Conservation (phyloP, 2,888 invertebrate species). For the Cryptocephalus primarius region DNA sequence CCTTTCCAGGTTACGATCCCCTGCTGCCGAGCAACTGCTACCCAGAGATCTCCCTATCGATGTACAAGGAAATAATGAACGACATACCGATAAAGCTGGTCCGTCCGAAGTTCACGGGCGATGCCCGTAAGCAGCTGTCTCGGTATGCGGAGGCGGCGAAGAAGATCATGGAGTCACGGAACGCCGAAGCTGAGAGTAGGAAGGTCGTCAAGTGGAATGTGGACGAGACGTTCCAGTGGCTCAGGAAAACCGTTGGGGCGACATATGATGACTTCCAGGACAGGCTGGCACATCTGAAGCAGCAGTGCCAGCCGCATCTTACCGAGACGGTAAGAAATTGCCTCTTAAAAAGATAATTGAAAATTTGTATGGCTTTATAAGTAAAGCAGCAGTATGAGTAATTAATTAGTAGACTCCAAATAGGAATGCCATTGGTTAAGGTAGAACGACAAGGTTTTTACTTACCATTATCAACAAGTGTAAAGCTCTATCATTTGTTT, state of each 20-base stretch:
- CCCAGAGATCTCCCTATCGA: conserved; percentile 84
- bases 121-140: conserved; percentile 82
- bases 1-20: conserved; percentile 72
- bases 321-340: conserved; percentile 62
- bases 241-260: conserved; percentile 84
- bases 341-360: too few species aligned
- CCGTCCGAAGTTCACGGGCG: conserved; percentile 91
- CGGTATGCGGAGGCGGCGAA: conserved; percentile 92
- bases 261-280: conserved; percentile 90
- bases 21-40: conserved; percentile 84
- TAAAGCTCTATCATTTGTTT: too few species aligned
- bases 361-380: too few species aligned
- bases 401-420: too few species aligned
- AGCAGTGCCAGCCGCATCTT: conserved; percentile 92
- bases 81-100: conserved; percentile 93
- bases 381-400: too few species aligned
- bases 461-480: too few species aligned
- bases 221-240: conserved; percentile 94
- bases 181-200: conserved; percentile 83
- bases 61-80: conserved; percentile 97
- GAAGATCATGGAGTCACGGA: conserved; percentile 90
- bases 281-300: conserved; percentile 79
- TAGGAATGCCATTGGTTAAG: too few species aligned
- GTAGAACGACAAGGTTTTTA: too few species aligned
- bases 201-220: conserved; percentile 99